These are phyloP conservation scores for Catharus fuscescens DNA, from an alignment of 2,113 vertebrate species.

Conservation along the genomic window DNA sequence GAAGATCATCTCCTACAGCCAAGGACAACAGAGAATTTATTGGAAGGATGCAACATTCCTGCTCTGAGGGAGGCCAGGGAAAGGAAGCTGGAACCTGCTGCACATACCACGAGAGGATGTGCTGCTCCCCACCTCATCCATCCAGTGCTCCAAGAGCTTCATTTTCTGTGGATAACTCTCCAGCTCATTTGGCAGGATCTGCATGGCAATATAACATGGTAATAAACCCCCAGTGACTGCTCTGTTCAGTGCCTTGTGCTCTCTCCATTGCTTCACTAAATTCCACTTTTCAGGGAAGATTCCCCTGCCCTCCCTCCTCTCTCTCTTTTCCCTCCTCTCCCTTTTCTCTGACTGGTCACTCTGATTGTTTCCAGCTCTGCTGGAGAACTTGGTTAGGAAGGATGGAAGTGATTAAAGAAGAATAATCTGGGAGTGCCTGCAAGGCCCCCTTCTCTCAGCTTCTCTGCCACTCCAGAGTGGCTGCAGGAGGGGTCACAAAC, in stretches of 20 bases:
- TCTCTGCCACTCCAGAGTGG: neutral
- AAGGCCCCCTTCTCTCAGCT: neutral
- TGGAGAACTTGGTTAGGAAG: neutral
- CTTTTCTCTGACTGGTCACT: neutral
- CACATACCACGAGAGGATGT: neutral
- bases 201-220: neutral
- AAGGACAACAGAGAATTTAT: neutral
- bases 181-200: neutral
- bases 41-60: slow-evolving; percentile 1
- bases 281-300: neutral
- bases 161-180: neutral
- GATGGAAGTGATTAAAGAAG: slow-evolving; percentile 25
- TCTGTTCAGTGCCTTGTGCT: neutral
- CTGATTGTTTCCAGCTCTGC: slow-evolving; percentile 4
- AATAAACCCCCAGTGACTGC: neutral
- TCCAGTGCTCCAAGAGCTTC: neutral
- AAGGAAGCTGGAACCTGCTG: neutral
- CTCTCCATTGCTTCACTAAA: neutral
- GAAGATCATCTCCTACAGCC: neutral
- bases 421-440: neutral
- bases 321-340: neutral
- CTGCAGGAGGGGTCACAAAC: fast-evolving
- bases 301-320: neutral
- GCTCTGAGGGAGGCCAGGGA: neutral
- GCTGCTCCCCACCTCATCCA: too few species aligned